These are phyloP conservation scores for Galerucella pusilla DNA, from an alignment of 2,888 invertebrate genomes.

Conservation along the genomic window DNA sequence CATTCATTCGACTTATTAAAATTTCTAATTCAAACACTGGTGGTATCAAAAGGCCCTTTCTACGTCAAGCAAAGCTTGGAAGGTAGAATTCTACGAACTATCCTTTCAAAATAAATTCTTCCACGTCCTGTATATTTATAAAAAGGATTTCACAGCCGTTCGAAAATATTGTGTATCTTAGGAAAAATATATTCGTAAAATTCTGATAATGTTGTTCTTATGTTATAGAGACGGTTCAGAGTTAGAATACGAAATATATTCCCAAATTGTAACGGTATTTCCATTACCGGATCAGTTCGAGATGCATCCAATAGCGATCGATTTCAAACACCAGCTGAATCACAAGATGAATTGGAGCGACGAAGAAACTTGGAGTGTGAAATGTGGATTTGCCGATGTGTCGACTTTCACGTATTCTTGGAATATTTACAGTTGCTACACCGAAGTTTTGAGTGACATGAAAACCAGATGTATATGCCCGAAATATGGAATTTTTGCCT, in stretches of 20 bases:
- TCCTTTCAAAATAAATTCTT: too few species aligned
- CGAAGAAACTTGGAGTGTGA: conserved; percentile 65
- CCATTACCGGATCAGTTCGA: conserved; percentile 43
- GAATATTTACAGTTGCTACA: conserved; percentile 72
- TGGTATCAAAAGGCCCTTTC: too few species aligned
- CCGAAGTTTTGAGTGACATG: conserved; percentile 66
- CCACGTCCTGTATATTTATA: too few species aligned
- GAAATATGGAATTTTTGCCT: conserved; percentile 72
- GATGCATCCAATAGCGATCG: conserved; percentile 61
- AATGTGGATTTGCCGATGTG: conserved; percentile 65
- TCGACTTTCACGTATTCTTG: conserved; percentile 70
- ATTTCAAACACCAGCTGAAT: conserved; percentile 67
- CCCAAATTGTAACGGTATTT: conserved; percentile 68
- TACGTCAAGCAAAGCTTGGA: too few species aligned
- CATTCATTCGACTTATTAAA: too few species aligned
- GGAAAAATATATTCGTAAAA: too few species aligned
- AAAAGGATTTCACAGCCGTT: too few species aligned
- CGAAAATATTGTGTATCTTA: neutral
- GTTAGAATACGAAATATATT: conserved; percentile 74
- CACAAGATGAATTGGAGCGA: conserved; percentile 52
- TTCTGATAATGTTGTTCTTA: neutral
- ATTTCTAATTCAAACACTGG: too few species aligned
- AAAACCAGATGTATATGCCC: conserved; percentile 73
- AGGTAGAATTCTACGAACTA: too few species aligned
- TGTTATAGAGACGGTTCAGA: conserved; percentile 72